These are phyloP conservation scores for Falcaria lacertinaria DNA, from an alignment of 2,888 invertebrate species.

Conservation along the genomic window DNA sequence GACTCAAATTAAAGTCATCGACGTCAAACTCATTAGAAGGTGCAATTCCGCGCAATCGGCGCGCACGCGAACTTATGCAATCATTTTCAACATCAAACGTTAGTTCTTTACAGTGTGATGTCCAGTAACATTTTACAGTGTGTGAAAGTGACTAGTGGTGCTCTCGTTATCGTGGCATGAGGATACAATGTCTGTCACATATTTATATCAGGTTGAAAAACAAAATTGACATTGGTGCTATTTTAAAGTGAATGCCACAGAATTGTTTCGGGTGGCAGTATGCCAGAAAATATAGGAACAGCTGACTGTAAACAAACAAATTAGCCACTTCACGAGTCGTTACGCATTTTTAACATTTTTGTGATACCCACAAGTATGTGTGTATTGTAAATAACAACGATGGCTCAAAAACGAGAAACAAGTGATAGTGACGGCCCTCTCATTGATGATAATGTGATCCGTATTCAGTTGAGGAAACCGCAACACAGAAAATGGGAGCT, in stretches of 20 bases:
- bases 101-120: conserved; percentile 48
- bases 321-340: conserved; percentile 44
- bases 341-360: conserved; percentile 33
- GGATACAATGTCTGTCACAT: conserved; percentile 18
- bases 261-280: conserved; percentile 58
- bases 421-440: conserved; percentile 70
- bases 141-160: conserved; percentile 42
- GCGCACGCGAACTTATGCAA: conserved; percentile 62
- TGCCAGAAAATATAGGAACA: conserved; percentile 62
- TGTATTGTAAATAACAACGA: conserved; percentile 23
- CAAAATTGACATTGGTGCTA: conserved; percentile 77
- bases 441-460: conserved; percentile 78
- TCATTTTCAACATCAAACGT: conserved; percentile 47
- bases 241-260: conserved; percentile 65
- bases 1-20: conserved; percentile 45
- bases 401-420: conserved; percentile 53
- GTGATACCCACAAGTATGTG: conserved; percentile 18
- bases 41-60: conserved; percentile 58
- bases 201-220: conserved; percentile 57
- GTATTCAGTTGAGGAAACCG: conserved; percentile 81
- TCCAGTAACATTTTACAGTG: conserved; percentile 60
- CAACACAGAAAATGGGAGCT: conserved; percentile 82
- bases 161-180: conserved; percentile 24
- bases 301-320: conserved; percentile 77
- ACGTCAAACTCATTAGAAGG: conserved; percentile 55